Base-by-base conservation (phyloP, 1,140 invertebrate species). In the Caenorhabditis inopinata region DNA sequence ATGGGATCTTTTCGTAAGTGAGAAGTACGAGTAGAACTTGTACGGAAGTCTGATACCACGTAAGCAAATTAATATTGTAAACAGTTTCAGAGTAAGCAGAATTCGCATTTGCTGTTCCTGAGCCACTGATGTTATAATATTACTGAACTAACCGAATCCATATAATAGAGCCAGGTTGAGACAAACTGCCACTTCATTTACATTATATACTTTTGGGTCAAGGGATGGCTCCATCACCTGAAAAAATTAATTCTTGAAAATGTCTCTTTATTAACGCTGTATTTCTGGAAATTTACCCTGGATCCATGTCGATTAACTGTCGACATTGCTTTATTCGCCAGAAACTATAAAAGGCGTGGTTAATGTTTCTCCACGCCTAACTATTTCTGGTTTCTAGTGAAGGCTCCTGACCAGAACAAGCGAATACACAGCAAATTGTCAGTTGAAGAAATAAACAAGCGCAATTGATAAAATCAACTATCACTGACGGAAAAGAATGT, bases 61-160 rank as follows among this genome's bases (percentile, higher is more conserved):
- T n/a, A n/a, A n/a, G n/a, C n/a, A n/a, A n/a, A n/a, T n/a, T n/a
- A n/a, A n/a, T n/a, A n/a, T n/a, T n/a, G n/a, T n/a, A n/a, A n/a
- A n/a, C n/a, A n/a, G n/a, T n/a, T n/a, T n/a, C n/a, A n/a, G n/a
- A n/a, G n/a, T n/a, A n/a, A n/a, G n/a, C n/a, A n/a, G n/a, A n/a
- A n/a, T n/a, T n/a, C n/a, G n/a, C n/a, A n/a, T n/a, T n/a, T n/a
- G n/a, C n/a, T n/a, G n/a, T n/a, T n/a, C n/a, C n/a, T n/a, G n/a
- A n/a, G n/a, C n/a, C n/a, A n/a, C n/a, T n/a, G n/a, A n/a, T n/a
- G n/a, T n/a, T n/a, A n/a, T n/a, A n/a, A n/a, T n/a, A n/a, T n/a
- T n/a, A n/a, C n/a, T n/a, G n/a, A n/a, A n/a, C 78, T 2, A 16
- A 80, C 79, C 79, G 21, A 80, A 74, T 53, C 68, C 68, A 45